phyloP scores from a whole-genome alignment of 1,140 invertebrate species.

The Eciton burchellii region DNA sequence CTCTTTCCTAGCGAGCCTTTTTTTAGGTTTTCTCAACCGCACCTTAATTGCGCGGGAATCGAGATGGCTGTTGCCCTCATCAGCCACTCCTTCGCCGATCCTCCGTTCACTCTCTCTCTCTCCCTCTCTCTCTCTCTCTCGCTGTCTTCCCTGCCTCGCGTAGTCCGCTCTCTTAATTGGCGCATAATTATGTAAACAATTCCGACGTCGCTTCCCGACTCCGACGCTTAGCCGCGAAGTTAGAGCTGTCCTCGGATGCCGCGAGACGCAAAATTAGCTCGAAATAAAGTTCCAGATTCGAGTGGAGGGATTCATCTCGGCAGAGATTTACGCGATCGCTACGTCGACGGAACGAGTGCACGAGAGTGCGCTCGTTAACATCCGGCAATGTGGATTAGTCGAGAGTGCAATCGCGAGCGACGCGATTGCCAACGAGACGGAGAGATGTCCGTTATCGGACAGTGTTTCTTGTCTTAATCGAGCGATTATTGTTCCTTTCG shows the following conservation, averaged over 20 bases:
- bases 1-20: conserved; percentile 82
- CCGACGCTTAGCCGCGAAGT: conserved; percentile 59
- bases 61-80: conserved; percentile 77
- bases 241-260: conserved; percentile 59
- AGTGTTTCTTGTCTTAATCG: no score
- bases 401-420: not conserved
- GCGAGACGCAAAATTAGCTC: conserved; percentile 64
- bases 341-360: not conserved
- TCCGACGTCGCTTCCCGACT: conserved; percentile 61
- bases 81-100: conserved; percentile 76
- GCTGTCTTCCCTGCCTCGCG: conserved; percentile 67
- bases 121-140: conserved; percentile 48
- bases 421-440: not conserved
- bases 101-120: conserved; percentile 58
- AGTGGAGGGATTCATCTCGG: not conserved
- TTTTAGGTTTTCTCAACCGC: conserved; percentile 83
- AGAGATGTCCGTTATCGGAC: no score
- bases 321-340: not conserved
- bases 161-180: conserved; percentile 81
- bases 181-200: conserved; percentile 84
- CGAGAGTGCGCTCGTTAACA: not conserved
- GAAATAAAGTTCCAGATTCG: conserved; percentile 47
- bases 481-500: no score
- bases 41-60: conserved; percentile 82
- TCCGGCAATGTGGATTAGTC: not conserved